phyloP scores from a whole-genome alignment of 2,888 invertebrate species.

The Kuschelorhynchus macadamiae region DNA sequence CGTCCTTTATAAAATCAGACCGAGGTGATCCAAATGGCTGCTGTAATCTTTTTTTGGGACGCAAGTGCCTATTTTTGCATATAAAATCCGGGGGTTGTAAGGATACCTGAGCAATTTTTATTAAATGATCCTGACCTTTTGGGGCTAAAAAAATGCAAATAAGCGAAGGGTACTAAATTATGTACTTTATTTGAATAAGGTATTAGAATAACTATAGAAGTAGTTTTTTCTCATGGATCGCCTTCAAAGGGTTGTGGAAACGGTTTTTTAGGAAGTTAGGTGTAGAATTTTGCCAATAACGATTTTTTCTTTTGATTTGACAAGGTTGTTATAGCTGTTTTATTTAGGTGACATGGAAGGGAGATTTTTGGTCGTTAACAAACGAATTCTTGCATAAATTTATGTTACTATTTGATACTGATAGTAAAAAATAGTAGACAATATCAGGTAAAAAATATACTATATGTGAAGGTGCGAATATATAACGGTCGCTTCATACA shows the following conservation, averaged over 20 bases:
- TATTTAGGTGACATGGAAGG: conserved; percentile 9
- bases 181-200: conserved; percentile 67
- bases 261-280: conserved; percentile 53
- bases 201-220: conserved; percentile 59
- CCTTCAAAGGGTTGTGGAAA: conserved; percentile 50
- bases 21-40: conserved; percentile 4
- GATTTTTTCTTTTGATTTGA: conserved; percentile 47
- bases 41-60: conserved; percentile 53
- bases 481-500: background rate
- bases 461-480: too few relatives aligned
- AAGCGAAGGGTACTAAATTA: conserved; percentile 64
- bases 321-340: conserved; percentile 10
- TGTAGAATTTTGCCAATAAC: conserved; percentile 52
- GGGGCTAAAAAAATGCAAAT: conserved; percentile 67
- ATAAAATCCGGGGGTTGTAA: conserved; percentile 41
- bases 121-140: conserved; percentile 66
- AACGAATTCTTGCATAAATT: conserved; percentile 43
- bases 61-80: conserved; percentile 58
- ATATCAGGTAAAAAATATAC: too few relatives aligned
- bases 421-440: too few relatives aligned
- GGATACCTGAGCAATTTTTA: conserved; percentile 63
- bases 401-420: conserved; percentile 25
- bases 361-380: conserved; percentile 39
- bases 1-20: conserved; percentile 18
- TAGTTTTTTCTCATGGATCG: conserved; percentile 63